These are phyloP conservation scores for Oasisia sp. DNA, from an alignment of 2,888 invertebrate genomes.

Conservation along the genomic window DNA sequence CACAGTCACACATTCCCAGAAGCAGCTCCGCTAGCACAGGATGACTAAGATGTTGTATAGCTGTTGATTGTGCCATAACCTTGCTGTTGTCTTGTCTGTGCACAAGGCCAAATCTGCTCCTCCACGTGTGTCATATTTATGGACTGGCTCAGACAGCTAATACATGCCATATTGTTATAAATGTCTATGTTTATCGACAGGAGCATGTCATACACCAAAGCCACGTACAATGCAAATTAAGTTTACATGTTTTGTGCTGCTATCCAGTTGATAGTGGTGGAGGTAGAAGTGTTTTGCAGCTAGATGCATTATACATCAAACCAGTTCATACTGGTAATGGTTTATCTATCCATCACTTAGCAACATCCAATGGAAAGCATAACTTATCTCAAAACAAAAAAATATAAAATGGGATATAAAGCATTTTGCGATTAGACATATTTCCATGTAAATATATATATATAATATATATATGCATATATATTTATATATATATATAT, in stretches of 20 bases:
- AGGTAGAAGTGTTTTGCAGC: too few relatives aligned
- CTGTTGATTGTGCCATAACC: conserved; percentile 9
- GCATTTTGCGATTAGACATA: not conserved
- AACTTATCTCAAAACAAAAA: too few relatives aligned
- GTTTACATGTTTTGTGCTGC: too few relatives aligned
- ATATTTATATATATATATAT: too few relatives aligned
- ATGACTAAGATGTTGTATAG: conserved; percentile 1
- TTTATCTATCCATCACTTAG: too few relatives aligned
- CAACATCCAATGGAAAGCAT: too few relatives aligned
- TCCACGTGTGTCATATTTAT: not conserved
- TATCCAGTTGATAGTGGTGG: too few relatives aligned
- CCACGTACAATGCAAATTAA: too few relatives aligned
- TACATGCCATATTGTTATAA: not conserved
- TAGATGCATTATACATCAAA: too few relatives aligned
- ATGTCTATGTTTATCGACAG: not conserved
- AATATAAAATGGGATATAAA: too few relatives aligned
- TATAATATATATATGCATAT: not conserved
- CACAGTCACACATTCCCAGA: conserved; percentile 4
- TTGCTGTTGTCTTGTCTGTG: not conserved
- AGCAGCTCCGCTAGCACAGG: not conserved
- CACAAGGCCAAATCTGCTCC: not conserved
- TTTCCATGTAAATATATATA: not conserved
- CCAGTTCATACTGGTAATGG: too few relatives aligned
- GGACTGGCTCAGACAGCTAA: not conserved
- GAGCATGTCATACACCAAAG: too few relatives aligned